Percentiles rank a stretch among this genome's conserved stretches.
These are phyloP conservation scores for Hirtodrosophila trivittata DNA, from an alignment of 2,888 invertebrate species.

Conservation along the genomic window DNA sequence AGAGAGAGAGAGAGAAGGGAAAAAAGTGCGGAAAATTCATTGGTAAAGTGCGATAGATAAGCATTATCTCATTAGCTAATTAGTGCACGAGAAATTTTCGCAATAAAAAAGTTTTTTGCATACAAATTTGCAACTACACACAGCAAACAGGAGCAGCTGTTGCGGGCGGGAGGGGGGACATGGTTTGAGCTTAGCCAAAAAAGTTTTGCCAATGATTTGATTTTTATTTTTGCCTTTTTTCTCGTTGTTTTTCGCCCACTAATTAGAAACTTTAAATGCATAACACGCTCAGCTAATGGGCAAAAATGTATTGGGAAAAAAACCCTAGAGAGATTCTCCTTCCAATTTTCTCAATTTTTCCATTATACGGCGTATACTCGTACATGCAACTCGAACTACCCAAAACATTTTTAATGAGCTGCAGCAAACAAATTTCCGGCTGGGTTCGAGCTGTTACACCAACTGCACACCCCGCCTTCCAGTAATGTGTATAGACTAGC, in stretches of 20 bases:
- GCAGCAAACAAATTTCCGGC: constrained; percentile 72
- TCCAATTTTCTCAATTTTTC: neutral
- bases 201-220: constrained; percentile 32
- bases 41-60: constrained; percentile 67
- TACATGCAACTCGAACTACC: neutral
- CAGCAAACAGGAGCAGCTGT: neutral
- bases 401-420: constrained; percentile 67
- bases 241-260: constrained; percentile 44
- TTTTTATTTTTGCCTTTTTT: constrained; percentile 3
- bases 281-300: constrained; percentile 49
- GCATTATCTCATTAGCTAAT: constrained; percentile 80
- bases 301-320: constrained; percentile 42
- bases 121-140: constrained; percentile 37
- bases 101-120: constrained; percentile 75
- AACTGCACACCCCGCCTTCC: neutral
- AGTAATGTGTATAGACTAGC: constrained; percentile 25
- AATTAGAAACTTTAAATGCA: constrained; percentile 76
- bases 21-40: constrained; percentile 43
- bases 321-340: neutral
- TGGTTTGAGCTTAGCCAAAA: constrained; percentile 11
- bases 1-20: neutral
- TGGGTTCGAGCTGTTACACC: constrained; percentile 9
- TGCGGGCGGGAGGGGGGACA: neutral
- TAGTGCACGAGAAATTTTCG: constrained; percentile 72
- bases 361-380: no score